Evolutionary conservation across 1,140 invertebrate genomes (phyloP).

Genomic region (Musca vetustissima): DNA sequence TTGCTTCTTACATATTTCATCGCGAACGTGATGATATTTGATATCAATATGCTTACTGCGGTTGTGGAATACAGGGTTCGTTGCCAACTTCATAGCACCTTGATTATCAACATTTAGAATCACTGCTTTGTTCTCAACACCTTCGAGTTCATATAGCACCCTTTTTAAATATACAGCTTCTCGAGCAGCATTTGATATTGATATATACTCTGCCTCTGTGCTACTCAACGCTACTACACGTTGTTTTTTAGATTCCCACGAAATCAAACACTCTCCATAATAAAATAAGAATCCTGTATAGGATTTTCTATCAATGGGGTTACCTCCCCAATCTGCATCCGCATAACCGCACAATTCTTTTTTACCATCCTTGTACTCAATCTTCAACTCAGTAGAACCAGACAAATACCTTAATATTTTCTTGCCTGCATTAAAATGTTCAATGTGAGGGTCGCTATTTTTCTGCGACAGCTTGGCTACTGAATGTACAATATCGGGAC

Average conservation of each 20-base stretch:
- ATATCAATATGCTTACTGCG: too few species aligned
- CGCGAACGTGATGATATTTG: too few species aligned
- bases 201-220: slow-evolving; percentile 59
- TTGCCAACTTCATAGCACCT: too few species aligned
- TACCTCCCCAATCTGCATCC: slow-evolving; percentile 24
- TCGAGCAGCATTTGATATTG: slow-evolving; percentile 47
- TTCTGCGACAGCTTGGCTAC: slow-evolving; percentile 18
- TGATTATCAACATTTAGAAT: too few species aligned
- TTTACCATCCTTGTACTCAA: background rate
- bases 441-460: slow-evolving; percentile 19
- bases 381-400: background rate
- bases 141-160: too few species aligned
- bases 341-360: background rate
- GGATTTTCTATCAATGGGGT: slow-evolving; percentile 22
- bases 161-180: too few species aligned
- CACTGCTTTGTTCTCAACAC: too few species aligned
- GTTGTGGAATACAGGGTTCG: too few species aligned
- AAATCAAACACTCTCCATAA: slow-evolving; percentile 37
- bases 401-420: slow-evolving; percentile 15
- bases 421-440: slow-evolving; percentile 13
- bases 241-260: slow-evolving; percentile 57
- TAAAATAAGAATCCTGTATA: slow-evolving; percentile 30
- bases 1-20: too few species aligned
- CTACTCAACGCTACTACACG: slow-evolving; percentile 54
- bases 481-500: slow-evolving; percentile 19